Conservation (phyloP, 30 jellyfish, hydroid and myxozoan species). For the Turritopsis dohrnii region DNA sequence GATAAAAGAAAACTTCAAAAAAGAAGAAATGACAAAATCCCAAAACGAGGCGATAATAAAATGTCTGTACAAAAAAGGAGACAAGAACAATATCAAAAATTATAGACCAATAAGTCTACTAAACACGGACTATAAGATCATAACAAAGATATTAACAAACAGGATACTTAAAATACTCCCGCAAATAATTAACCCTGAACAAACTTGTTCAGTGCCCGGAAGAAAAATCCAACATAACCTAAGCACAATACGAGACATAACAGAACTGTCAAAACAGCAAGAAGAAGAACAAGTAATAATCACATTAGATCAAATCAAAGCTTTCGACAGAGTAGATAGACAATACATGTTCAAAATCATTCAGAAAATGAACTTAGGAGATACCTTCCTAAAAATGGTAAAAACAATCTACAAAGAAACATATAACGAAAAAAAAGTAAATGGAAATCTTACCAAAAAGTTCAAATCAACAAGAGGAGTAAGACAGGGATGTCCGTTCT, state of each 20-base stretch:
- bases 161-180: neutral
- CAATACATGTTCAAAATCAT: neutral
- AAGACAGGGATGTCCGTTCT: slow-evolving; percentile 11
- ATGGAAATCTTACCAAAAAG: neutral
- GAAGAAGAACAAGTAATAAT: neutral
- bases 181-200: neutral
- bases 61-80: slow-evolving; percentile 7
- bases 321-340: slow-evolving; percentile 5
- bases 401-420: neutral
- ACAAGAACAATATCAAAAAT: neutral
- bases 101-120: too few species aligned
- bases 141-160: neutral
- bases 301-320: neutral
- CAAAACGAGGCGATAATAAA: neutral
- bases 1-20: neutral
- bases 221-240: neutral
- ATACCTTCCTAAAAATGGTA: neutral
- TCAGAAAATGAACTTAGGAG: neutral
- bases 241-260: neutral
- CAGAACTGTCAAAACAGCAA: too few species aligned
- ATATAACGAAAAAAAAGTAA: neutral
- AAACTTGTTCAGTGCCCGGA: neutral
- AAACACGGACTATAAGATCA: neutral
- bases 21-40: neutral
- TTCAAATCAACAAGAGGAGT: neutral